phyloP scores from a whole-genome alignment of 2,797 vertebrate species.

The Pangasius macronema region DNA sequence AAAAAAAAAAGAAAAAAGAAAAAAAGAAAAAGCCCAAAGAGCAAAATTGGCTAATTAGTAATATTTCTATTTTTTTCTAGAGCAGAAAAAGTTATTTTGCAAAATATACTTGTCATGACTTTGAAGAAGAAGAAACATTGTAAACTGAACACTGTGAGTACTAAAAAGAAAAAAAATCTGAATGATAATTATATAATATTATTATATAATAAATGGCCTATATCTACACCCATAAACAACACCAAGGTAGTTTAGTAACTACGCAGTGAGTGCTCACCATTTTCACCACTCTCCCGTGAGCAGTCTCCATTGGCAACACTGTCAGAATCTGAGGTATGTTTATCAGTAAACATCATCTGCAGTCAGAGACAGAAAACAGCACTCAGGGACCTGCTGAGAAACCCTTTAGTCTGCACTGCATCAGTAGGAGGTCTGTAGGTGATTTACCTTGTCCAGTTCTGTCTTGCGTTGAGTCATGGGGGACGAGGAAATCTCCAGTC shows the following conservation, averaged over 20 bases:
- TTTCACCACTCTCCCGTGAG: conserved; percentile 71
- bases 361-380: conserved; percentile 4
- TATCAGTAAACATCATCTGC: conserved; percentile 85
- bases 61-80: not conserved
- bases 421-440: not conserved
- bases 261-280: conserved; percentile 63
- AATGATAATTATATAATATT: not conserved
- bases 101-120: not conserved
- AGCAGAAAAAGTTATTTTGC: not conserved
- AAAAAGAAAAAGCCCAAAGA: not conserved
- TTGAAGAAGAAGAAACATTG: not conserved
- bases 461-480: conserved; percentile 86
- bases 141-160: not conserved
- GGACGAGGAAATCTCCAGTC: conserved; percentile 79
- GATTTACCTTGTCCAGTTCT: conserved; percentile 89
- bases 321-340: conserved; percentile 89
- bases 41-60: not conserved
- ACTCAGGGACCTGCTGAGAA: not conserved
- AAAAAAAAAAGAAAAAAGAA: not conserved
- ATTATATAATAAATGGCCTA: not conserved
- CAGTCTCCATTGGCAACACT: conserved; percentile 76
- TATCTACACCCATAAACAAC: not conserved
- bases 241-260: not conserved
- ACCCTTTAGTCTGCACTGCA: not conserved
- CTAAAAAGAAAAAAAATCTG: not conserved